These are phyloP conservation scores for Danaus melanippus DNA, from an alignment of 1,140 invertebrate genomes.

Conservation along the genomic window DNA sequence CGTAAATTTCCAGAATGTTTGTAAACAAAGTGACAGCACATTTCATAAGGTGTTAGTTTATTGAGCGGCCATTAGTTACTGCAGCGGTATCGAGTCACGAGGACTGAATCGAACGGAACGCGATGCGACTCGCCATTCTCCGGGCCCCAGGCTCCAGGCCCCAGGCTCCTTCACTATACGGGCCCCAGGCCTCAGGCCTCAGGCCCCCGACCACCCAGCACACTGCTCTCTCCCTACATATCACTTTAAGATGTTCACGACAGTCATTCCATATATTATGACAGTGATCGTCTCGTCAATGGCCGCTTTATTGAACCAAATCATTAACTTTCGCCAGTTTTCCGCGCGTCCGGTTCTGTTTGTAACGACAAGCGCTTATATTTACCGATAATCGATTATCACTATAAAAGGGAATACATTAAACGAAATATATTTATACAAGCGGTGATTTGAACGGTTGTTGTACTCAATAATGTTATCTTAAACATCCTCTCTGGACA, in stretches of 20 bases:
- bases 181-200: background rate
- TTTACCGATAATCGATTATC: too few species aligned
- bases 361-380: background rate
- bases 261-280: conserved; percentile 5
- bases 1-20: background rate
- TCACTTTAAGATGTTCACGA: background rate
- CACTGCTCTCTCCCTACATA: background rate
- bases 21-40: conserved; percentile 6
- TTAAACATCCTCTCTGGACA: too few species aligned
- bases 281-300: conserved; percentile 13
- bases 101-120: conserved; percentile 13
- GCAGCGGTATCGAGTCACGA: conserved; percentile 15
- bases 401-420: too few species aligned
- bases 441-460: too few species aligned
- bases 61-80: conserved; percentile 15
- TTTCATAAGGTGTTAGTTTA: conserved; percentile 18
- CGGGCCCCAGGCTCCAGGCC: background rate
- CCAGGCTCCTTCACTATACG: conserved; percentile 13
- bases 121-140: conserved; percentile 11
- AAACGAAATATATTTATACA: too few species aligned
- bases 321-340: conserved; percentile 3
- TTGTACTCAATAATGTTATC: too few species aligned
- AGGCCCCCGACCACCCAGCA: background rate
- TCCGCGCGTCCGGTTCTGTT: too few species aligned
- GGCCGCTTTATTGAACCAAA: conserved; percentile 13